A percentile compares a stretch with the other conserved stretches of the same genome.
Conservation (phyloP, 1,140 invertebrate species). For the Dendroctonus ponderosae region DNA sequence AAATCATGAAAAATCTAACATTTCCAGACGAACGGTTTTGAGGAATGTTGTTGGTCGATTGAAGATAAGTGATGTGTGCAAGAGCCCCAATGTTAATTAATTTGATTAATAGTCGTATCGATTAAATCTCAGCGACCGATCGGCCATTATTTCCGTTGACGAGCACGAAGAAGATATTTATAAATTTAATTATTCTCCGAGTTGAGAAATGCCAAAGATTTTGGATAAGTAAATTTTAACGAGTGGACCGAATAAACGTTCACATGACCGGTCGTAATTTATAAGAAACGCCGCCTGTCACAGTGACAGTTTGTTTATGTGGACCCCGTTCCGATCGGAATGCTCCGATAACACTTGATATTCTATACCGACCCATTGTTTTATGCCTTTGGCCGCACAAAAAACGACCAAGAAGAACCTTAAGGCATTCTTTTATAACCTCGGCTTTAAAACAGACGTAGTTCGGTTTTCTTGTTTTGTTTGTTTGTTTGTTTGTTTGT, state of each 20-base stretch:
- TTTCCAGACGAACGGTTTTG: too few relatives aligned
- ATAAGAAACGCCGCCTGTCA: conserved; percentile 37
- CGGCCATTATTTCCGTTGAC: too few relatives aligned
- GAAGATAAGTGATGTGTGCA: too few relatives aligned
- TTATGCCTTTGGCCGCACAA: conserved; percentile 22
- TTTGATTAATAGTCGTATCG: too few relatives aligned
- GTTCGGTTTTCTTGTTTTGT: conserved; percentile 2
- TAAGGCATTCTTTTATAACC: conserved; percentile 29
- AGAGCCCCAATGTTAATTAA: too few relatives aligned
- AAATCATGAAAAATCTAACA: too few relatives aligned
- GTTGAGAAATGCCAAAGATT: conserved; percentile 1
- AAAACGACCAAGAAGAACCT: conserved; percentile 23
- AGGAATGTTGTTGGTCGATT: too few relatives aligned
- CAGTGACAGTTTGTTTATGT: conserved; percentile 37
- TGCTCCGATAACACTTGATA: conserved; percentile 39
- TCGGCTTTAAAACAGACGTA: conserved; percentile 28
- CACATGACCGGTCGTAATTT: conserved; percentile 33
- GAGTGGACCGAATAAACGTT: conserved; percentile 12
- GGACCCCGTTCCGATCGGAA: conserved; percentile 37
- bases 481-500: conserved; percentile 2
- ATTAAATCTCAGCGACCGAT: too few relatives aligned
- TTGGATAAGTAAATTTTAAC: conserved; percentile 26
- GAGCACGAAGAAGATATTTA: too few relatives aligned
- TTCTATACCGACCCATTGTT: conserved; percentile 34
- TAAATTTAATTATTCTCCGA: neutral